These are phyloP conservation scores for Scaptodrosophila latifasciaeformis DNA, from an alignment of 2,888 invertebrate genomes.

Conservation along the genomic window DNA sequence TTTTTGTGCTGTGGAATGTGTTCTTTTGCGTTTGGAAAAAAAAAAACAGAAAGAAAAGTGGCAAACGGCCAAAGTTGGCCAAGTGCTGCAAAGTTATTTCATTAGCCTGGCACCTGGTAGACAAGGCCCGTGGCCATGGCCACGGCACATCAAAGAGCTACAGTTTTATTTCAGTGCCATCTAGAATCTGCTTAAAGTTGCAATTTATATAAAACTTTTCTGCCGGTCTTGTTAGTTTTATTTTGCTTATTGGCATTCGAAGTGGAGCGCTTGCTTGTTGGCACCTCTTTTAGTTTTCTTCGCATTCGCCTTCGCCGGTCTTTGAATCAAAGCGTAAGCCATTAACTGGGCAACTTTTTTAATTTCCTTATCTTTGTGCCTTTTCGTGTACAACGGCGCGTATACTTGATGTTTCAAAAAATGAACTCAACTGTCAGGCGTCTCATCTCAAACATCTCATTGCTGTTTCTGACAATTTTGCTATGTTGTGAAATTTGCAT, in stretches of 20 bases:
- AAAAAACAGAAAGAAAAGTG: slow-evolving; percentile 36
- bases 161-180: too few relatives aligned
- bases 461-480: slow-evolving; percentile 29
- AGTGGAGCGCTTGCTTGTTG: too few relatives aligned
- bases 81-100: slow-evolving; percentile 42
- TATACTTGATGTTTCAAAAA: slow-evolving; percentile 37
- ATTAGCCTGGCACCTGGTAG: slow-evolving; percentile 28
- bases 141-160: too few relatives aligned
- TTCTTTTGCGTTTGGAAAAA: too few relatives aligned
- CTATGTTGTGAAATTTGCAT: not conserved
- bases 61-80: slow-evolving; percentile 30
- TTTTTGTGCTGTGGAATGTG: slow-evolving; percentile 22
- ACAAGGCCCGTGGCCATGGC: not conserved
- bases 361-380: slow-evolving; percentile 32
- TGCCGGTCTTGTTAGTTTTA: slow-evolving; percentile 23
- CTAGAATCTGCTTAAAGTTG: too few relatives aligned
- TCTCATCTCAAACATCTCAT: not conserved
- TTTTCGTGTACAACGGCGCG: slow-evolving; percentile 29
- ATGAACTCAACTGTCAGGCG: slow-evolving; percentile 34
- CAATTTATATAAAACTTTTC: slow-evolving; percentile 36
- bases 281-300: slow-evolving; percentile 10
- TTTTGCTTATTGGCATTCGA: slow-evolving; percentile 1
- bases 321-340: slow-evolving; percentile 32
- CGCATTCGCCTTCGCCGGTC: too few relatives aligned
- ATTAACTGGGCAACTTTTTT: slow-evolving; percentile 33